Percentiles rank a stretch among this genome's conserved stretches.
Conservation (phyloP, 2,888 invertebrate species). For the Odontocolon sp. region DNA sequence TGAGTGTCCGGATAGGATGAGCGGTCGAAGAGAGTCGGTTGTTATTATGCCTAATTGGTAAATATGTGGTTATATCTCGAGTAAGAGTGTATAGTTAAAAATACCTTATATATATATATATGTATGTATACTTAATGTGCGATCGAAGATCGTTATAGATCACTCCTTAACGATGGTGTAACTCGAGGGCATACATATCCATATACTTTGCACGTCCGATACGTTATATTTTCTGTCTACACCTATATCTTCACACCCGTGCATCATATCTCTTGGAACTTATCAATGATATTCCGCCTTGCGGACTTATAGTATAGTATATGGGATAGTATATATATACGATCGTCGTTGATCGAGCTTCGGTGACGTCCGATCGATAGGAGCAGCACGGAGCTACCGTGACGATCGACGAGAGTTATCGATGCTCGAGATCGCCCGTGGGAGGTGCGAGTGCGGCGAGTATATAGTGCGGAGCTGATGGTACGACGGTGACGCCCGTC, state of each 20-base stretch:
- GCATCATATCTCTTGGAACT: constrained; percentile 42
- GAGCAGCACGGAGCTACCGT: constrained; percentile 54
- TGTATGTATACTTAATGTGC: constrained; percentile 5
- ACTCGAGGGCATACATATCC: not conserved
- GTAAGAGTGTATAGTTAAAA: not conserved
- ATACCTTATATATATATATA: not conserved
- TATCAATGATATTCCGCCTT: constrained; percentile 57
- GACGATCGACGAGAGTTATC: constrained; percentile 63
- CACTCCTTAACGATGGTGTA: constrained; percentile 34
- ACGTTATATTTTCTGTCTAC: constrained; percentile 19
- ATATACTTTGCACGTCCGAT: not conserved
- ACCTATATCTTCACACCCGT: not conserved
- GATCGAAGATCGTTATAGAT: constrained; percentile 52
- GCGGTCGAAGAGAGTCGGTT: not conserved
- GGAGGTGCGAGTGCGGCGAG: constrained; percentile 58
- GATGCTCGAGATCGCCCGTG: constrained; percentile 61
- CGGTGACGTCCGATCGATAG: constrained; percentile 63
- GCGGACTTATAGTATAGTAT: constrained; percentile 30
- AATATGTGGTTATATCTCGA: constrained; percentile 19
- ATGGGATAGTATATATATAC: constrained; percentile 44
- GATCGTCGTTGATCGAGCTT: constrained; percentile 54
- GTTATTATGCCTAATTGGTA: constrained; percentile 45
- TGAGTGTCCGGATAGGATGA: not conserved
- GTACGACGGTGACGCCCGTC: constrained; percentile 57
- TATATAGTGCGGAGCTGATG: constrained; percentile 35